Base-by-base conservation (phyloP, 1,140 invertebrate genomes). In the Drosophila lacertosa region DNA sequence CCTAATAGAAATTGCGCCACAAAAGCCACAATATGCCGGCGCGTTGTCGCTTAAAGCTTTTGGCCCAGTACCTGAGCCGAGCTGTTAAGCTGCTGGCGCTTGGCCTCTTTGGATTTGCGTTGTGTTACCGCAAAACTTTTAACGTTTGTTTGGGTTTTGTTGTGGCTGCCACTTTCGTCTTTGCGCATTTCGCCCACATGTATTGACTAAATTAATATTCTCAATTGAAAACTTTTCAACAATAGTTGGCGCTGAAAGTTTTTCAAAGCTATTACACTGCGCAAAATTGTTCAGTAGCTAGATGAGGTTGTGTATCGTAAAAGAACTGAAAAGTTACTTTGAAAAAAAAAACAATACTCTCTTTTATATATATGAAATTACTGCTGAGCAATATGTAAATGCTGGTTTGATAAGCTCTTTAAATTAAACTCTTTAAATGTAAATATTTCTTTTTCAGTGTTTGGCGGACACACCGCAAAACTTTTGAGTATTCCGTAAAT, bases 131-230 rank as follows among this genome's bases (percentile, higher is more conserved):
- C 78, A 88, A 82, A 88, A 88, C 71, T 88, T 88, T 82, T 89
- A 88, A 62, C 77, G 66, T 75, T 84, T 81, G 68, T 77, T 81
- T 84, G 62, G 64, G 60, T 70, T 81, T 81, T 55, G 68, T 67
- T 53, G 42, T 47, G 64, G 64, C 44, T 64, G 65, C 54, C 54
- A 64, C 48, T 65, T 35, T 44, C 59, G 59, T 51, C 51, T 45
- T 74, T 70, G 48, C 59, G 58, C 69, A 68, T 63, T 55, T 76
- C 48, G 64, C 78, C 82, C 78, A 89, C 75, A 82, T 88, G 78
- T 88, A 88, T 88, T 89, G 82, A 81, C 83, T 83, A 89, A 88
- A 88, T 88, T 88, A 88, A 88, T 88, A 89, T 89, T 88, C 82
- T 86, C 82, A 81, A 86, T 86, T 86, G 77, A 77, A 86, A 86